Evolutionary conservation across 2,888 invertebrate genomes (phyloP), one percentile per base, ranked within the genome.

Genomic region (Phengaris alcon): DNA sequence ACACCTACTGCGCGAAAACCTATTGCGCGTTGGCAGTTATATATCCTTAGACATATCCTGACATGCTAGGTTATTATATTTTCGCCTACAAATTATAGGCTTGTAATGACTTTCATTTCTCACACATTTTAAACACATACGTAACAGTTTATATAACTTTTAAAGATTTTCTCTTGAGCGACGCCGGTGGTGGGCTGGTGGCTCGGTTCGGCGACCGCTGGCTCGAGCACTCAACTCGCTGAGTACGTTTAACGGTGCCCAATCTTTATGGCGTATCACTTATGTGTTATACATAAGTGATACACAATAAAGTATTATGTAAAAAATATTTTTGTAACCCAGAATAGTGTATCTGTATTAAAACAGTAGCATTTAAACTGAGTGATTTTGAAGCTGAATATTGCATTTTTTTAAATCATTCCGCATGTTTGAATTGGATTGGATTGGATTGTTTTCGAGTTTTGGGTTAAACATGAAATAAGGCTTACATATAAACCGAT

Each of bases 201-300:
- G 70, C 10, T 22, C 52, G 52, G 46, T 69, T 93, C 92, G 91
- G 88, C 93, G 92, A 91, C 93, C 93, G 90, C 86, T 80, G 82
- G 84, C 84, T 84, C 88, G 91, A 88, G 90, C 91, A 90, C 87
- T 93, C 90, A 90, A 90, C 91, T 89, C 88, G 80, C 83, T 85
- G 84, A 88, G 88, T 88, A 85, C 89, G 88, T 87, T 86, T 91
- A 91, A 92, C 90, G 90, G 90, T 90, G 88, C 85, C 85, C 83
- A 81, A 83, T 86, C 84, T 85, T 77, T 68, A 77, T 81, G 82
- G 85, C 83, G 81, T 83, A 83, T 85, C 83, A 84, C 82, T 84
- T 83, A 72, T 79, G 78, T 72, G 22, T 22, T 22, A 22, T 22
- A 22, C 22, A 59, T 72, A 54, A 22, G 22, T 22, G 22, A 1